A percentile compares a stretch with the other conserved stretches of the same genome.
Evolutionary conservation across 2,888 invertebrate genomes (phyloP).

Genomic region (Troglohyphantes excavatus): DNA sequence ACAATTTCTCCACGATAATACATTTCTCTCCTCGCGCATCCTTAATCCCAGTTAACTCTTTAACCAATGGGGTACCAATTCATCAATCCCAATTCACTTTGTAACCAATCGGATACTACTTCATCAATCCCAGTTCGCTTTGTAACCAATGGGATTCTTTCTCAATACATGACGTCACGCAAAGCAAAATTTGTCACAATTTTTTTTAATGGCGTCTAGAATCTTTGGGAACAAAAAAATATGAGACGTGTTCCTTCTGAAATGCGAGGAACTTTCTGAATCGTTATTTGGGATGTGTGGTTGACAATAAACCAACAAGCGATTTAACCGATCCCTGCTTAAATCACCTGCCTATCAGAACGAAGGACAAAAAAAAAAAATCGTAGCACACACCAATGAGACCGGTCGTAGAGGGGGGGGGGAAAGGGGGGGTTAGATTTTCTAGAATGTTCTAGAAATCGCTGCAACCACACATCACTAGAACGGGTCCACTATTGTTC

Average conservation of each 20-base stretch:
- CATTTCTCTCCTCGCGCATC: neutral
- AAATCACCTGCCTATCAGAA: neutral
- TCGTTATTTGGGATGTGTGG: conserved; percentile 51
- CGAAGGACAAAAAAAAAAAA: neutral
- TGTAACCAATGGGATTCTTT: conserved; percentile 5
- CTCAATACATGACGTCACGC: neutral
- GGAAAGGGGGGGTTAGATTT: neutral
- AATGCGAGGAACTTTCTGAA: conserved; percentile 37
- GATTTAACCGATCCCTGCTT: neutral
- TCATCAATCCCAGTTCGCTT: conserved; percentile 7
- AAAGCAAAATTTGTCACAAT: neutral
- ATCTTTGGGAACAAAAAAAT: conserved; percentile 38
- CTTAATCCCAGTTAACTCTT: neutral
- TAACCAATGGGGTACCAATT: neutral
- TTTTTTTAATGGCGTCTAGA: neutral
- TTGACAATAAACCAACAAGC: conserved; percentile 9
- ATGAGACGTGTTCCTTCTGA: conserved; percentile 37
- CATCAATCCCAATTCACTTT: too few species aligned
- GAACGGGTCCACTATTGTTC: neutral
- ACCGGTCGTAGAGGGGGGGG: conserved; percentile 9
- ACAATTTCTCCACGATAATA: neutral
- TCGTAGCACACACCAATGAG: conserved; percentile 50
- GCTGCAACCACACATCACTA: conserved; percentile 33
- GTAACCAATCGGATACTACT: too few species aligned
- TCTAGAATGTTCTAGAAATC: conserved; percentile 14